A percentile compares a stretch with the other conserved stretches of the same genome.
Conservation (phyloP, 2,113 vertebrate genomes). For the Galbula dea region DNA sequence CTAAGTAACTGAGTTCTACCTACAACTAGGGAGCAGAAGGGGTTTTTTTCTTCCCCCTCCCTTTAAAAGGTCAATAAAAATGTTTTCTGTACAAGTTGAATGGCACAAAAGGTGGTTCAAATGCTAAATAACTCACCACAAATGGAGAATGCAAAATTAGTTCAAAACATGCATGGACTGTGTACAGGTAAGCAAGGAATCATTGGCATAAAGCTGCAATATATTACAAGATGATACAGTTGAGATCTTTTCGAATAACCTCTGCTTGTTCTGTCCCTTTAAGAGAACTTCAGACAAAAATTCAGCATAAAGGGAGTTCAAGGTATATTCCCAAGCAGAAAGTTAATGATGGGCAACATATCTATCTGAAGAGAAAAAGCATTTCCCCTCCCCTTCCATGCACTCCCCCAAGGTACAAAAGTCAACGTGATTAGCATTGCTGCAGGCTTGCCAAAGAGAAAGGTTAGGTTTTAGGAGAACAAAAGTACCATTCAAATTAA, state of each 20-base stretch:
- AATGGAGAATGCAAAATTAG: constrained; percentile 73
- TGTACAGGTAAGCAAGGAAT: constrained; percentile 75
- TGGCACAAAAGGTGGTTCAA: constrained; percentile 75
- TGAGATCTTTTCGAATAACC: constrained; percentile 68
- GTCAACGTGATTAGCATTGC: constrained; percentile 6
- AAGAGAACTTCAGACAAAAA: constrained; percentile 35
- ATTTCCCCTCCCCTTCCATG: constrained; percentile 4
- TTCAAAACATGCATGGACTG: constrained; percentile 76
- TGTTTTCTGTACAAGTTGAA: constrained; percentile 82
- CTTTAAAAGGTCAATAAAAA: constrained; percentile 78
- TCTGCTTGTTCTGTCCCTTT: constrained; percentile 64
- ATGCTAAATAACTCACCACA: constrained; percentile 70
- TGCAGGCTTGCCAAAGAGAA: constrained; percentile 53
- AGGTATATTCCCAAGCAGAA: constrained; percentile 31
- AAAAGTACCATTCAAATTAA: constrained; percentile 59
- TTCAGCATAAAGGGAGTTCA: constrained; percentile 17
- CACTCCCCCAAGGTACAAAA: constrained; percentile 36
- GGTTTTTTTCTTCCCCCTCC: constrained; percentile 52
- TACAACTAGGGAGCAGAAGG: constrained; percentile 78
- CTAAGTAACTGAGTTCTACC: constrained; percentile 80
- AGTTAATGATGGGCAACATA: constrained; percentile 16
- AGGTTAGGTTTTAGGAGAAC: constrained; percentile 46
- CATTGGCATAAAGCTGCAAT: constrained; percentile 82
- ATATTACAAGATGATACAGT: constrained; percentile 76
- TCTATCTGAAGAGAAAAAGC: constrained; percentile 56